Percentiles rank a stretch among this genome's conserved stretches.
Evolutionary conservation across 2,113 vertebrate species (phyloP).

Genomic region (Ibidorhyncha struthersii): DNA sequence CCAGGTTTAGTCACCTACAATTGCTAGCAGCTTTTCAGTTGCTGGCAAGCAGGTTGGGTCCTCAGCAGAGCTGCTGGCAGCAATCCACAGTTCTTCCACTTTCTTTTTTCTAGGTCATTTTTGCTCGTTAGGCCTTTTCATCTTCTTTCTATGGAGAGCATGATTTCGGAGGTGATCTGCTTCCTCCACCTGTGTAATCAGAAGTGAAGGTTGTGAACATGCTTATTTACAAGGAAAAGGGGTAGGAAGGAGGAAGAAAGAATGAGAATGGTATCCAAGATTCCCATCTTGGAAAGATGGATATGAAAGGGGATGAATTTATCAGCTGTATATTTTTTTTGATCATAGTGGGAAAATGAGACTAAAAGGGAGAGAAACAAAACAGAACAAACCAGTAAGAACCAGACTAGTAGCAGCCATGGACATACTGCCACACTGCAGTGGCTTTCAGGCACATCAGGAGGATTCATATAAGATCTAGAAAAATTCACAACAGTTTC

Average conservation of each 20-base stretch:
- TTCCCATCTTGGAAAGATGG: not conserved
- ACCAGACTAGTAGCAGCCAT: not conserved
- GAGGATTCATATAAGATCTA: not conserved
- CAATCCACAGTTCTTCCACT: not conserved
- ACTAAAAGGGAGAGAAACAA: not conserved
- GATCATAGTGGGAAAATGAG: not conserved
- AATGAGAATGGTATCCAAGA: not conserved
- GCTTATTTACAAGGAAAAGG: not conserved
- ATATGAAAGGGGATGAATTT: not conserved
- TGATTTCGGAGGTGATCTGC: not conserved
- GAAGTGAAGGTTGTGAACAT: not conserved
- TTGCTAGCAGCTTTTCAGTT: not conserved
- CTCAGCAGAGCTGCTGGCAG: not conserved
- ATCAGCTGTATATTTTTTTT: not conserved
- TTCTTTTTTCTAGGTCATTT: slow-evolving; percentile 5
- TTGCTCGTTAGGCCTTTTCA: not conserved
- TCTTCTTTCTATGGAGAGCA: not conserved
- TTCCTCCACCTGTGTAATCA: not conserved
- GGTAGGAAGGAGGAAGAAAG: not conserved
- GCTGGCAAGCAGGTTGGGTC: not conserved
- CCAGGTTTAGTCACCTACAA: not conserved
- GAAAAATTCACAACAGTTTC: not conserved
- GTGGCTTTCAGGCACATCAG: not conserved
- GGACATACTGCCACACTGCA: not conserved
- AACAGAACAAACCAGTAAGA: not conserved